Conservation (phyloP, 1,140 invertebrate species). For the Hylaeus volcanicus region DNA sequence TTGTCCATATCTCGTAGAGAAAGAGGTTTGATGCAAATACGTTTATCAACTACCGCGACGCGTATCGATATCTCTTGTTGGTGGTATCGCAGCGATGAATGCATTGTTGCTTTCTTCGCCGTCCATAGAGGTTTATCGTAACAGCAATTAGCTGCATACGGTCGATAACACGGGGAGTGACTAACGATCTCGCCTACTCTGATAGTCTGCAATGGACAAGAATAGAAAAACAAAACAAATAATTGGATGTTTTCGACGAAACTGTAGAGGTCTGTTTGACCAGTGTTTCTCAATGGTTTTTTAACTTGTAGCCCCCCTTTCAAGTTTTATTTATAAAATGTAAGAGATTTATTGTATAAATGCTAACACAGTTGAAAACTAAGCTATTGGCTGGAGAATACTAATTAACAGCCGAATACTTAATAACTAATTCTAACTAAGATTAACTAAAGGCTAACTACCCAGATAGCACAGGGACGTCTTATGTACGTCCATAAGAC, state of each 20-base stretch:
- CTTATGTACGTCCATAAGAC: no score
- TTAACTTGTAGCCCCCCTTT: no score
- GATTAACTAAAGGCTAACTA: no score
- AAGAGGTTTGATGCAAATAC: not conserved
- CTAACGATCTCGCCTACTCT: not conserved
- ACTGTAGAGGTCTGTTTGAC: no score
- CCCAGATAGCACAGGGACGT: no score
- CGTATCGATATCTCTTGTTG: slow-evolving; percentile 17
- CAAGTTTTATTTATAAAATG: no score
- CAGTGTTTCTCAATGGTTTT: no score
- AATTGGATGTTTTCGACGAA: not conserved
- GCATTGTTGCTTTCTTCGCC: slow-evolving; percentile 11
- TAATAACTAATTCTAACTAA: no score
- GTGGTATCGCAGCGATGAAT: not conserved
- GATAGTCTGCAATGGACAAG: not conserved
- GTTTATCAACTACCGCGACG: slow-evolving; percentile 29
- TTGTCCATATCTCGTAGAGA: slow-evolving; percentile 6
- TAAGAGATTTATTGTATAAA: no score
- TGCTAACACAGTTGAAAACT: no score
- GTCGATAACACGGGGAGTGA: not conserved
- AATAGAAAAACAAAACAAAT: not conserved
- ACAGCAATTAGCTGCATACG: not conserved
- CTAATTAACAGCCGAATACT: no score
- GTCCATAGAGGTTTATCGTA: not conserved
- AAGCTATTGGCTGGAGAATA: no score